Evolutionary conservation across 2,888 invertebrate species (phyloP).

Genomic region (Hypercompe scribonia): DNA sequence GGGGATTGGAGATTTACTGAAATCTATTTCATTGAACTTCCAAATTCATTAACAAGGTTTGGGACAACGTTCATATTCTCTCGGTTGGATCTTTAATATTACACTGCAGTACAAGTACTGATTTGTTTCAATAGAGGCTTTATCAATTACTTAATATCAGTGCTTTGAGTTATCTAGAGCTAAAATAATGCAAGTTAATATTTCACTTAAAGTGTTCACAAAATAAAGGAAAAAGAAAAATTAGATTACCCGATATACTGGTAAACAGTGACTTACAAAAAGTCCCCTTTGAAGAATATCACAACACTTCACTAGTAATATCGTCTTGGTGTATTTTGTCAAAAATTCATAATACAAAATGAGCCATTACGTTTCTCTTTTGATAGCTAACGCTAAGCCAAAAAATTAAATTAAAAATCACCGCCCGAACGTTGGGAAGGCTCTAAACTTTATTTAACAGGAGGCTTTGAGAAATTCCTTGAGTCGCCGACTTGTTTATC

Average conservation of each 20-base stretch:
- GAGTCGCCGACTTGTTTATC: constrained; percentile 63
- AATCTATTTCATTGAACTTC: neutral
- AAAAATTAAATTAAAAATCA: constrained; percentile 66
- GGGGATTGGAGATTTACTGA: neutral
- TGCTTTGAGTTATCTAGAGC: neutral
- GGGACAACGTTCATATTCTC: neutral
- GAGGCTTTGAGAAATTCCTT: constrained; percentile 59
- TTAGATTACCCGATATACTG: neutral
- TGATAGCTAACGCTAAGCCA: constrained; percentile 48
- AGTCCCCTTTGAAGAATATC: constrained; percentile 7
- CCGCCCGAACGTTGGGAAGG: constrained; percentile 55
- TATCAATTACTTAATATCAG: neutral
- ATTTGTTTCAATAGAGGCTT: neutral
- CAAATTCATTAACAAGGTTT: neutral
- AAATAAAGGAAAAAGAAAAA: neutral
- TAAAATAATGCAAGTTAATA: neutral
- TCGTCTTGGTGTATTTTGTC: constrained; percentile 31
- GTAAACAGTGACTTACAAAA: neutral
- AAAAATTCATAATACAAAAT: constrained; percentile 41
- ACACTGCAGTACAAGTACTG: neutral
- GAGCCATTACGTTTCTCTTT: constrained; percentile 44
- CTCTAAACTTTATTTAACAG: constrained; percentile 69
- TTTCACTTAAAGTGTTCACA: neutral
- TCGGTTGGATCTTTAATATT: neutral
- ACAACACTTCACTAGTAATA: constrained; percentile 24